Evolutionary conservation across 2,113 vertebrate genomes (phyloP), one percentile per base, ranked within the genome.

Genomic region (Platycercus adscitus): DNA sequence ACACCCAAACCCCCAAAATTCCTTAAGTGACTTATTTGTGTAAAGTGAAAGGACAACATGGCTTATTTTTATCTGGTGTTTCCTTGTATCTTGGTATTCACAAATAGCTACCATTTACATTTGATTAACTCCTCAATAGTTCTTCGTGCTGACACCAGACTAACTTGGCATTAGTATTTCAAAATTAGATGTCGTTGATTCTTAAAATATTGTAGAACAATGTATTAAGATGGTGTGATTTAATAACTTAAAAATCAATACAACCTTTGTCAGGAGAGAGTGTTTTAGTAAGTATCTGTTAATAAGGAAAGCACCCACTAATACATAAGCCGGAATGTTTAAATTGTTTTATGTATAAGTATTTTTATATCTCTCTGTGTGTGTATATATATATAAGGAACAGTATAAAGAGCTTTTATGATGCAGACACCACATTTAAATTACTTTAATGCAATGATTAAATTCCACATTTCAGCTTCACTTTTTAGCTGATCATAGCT

Each of bases 221-320:
- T 55, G 16, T 81, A 56, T 35, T 37, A 66, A 83, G 39, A 21
- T 39, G 13, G 10, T n/a, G 29, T 13, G 19, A 60, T 77, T 94
- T 35, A 63, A 10, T 63, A 81, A 66, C 29, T 76, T 75, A 20
- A 77, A 78, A 69, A 52, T 33, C 46, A 39, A 28, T 26, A 39
- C 1, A 3, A 1, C 1, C 1, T 41, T 10, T 31, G 7, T 44
- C 26, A 41, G 39, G 19, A 50, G 8, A 52, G 17, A 73, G 28
- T 47, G 11, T 75, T 89, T 60, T 75, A 75, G 70, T 60, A 63
- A 56, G 21, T 53, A 16, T 55, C n/a, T 79, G 4, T 64, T 64
- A 72, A 14, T 87, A 72, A 84, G 37, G 25, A 75, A 83, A 78
- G 11, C 46, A 5, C 10, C 7, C 39, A 13, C 17, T 56, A 68